Evolutionary conservation across 2,888 invertebrate genomes (phyloP).

Genomic region (Drosophila emarginata): DNA sequence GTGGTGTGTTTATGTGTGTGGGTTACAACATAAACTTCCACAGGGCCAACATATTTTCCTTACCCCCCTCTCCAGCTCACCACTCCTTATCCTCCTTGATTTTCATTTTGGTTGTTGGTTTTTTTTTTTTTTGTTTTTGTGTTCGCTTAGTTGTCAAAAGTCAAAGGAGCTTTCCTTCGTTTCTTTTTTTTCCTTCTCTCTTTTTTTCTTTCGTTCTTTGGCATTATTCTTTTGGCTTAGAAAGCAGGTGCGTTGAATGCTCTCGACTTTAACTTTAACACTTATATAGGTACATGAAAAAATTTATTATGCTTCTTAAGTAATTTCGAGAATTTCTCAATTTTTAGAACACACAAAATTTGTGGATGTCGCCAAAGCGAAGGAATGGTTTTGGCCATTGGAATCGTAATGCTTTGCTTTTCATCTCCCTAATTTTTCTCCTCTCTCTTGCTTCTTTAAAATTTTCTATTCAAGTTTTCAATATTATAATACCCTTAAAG

Average conservation of each 20-base stretch:
- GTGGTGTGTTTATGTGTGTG: no score
- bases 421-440: no score
- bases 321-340: conserved; percentile 4
- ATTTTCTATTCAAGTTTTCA: no score
- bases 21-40: conserved; percentile 7
- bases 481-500: no score
- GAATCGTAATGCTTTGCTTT: no score
- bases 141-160: conserved; percentile 38
- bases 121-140: not conserved
- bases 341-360: not conserved
- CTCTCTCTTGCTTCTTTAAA: no score
- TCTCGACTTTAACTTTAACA: conserved; percentile 18
- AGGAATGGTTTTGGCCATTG: no score
- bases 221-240: not conserved
- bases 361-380: not conserved
- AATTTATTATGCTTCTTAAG: conserved; percentile 10
- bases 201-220: not conserved
- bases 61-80: not conserved
- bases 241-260: conserved; percentile 18
- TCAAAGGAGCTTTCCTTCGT: conserved; percentile 33
- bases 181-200: no score
- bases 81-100: no score
- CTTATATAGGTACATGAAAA: conserved; percentile 19
- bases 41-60: not conserved
- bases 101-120: no score